phyloP scores from a whole-genome alignment of 2,888 invertebrate genomes.

The Noctuana brunneofusca region DNA sequence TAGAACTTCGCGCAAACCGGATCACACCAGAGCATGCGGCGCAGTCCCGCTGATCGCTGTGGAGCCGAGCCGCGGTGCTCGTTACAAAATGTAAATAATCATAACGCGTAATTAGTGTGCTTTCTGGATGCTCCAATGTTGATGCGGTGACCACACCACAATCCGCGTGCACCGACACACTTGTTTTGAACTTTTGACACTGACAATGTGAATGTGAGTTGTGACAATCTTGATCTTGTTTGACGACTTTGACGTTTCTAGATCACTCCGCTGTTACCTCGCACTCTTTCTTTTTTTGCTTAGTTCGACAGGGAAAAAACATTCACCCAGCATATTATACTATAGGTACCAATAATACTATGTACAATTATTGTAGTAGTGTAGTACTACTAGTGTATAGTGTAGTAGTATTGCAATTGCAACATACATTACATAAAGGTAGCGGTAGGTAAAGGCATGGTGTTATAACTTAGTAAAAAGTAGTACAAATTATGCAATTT shows the following conservation, averaged over 20 bases:
- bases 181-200: slow-evolving; percentile 44
- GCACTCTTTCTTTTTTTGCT: background rate
- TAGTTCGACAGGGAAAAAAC: too few relatives aligned
- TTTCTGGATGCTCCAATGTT: slow-evolving; percentile 44
- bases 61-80: slow-evolving; percentile 44
- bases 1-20: slow-evolving; percentile 46
- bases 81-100: slow-evolving; percentile 41
- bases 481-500: too few relatives aligned
- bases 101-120: slow-evolving; percentile 53
- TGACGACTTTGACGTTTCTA: slow-evolving; percentile 36
- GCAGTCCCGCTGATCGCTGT: slow-evolving; percentile 32
- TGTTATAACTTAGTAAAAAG: too few relatives aligned
- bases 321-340: too few relatives aligned
- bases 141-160: slow-evolving; percentile 22
- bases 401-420: too few relatives aligned
- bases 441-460: too few relatives aligned
- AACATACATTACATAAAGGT: too few relatives aligned
- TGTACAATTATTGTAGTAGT: too few relatives aligned
- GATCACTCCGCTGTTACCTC: background rate
- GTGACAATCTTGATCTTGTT: too few relatives aligned
- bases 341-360: too few relatives aligned
- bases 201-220: too few relatives aligned
- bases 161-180: slow-evolving; percentile 27
- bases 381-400: too few relatives aligned
- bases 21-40: slow-evolving; percentile 50